Base-by-base conservation (phyloP, 2,797 vertebrate genomes). In the Cuniculus paca region DNA sequence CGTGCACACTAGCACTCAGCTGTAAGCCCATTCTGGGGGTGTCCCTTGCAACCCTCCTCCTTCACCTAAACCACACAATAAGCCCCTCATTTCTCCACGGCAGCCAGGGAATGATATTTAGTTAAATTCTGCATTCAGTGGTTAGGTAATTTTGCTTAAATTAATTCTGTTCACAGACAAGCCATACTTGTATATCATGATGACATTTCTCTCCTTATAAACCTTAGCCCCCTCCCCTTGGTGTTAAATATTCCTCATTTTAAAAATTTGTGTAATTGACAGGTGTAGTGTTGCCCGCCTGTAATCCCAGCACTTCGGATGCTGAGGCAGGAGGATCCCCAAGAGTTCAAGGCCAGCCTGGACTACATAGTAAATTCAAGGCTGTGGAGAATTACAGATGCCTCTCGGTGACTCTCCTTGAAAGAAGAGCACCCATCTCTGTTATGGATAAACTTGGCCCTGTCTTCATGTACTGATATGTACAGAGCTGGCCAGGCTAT, bases 71-170 rank as follows among this genome's bases (percentile, higher is more conserved):
- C 31, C 56, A 28, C 77, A 52, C 3, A 16, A 26, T 12, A 9
- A 36, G 3, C 34, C 36, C 36, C n/a, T 36, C 45, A 4, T 70
- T 45, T 60, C 82, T 22, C 26, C n/a, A 86, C 22, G n/a, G 26
- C 26, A 65, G 26, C 39, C 34, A 42, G 42, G 2, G 39, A 26
- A 65, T 6, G 39, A 24, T 68, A 80, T 52, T 82, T 61, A 95
- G 60, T 60, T 60, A 61, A 81, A 75, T 68, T 42, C 19, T 74
- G 28, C 16, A 58, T 72, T 48, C 75, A n/a, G 5, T 86, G 52
- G 54, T 83, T 48, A 52, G 54, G 24, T 54, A 81, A n/a, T 82
- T 60, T 92, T 95, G 6, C 50, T 91, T 92, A 68, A 68, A 61
- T 75, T 56, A 56, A 85, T 61, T 81, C 77, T 70, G 4, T 70